These are phyloP conservation scores for Gnathonemus echidnorhynchus DNA, from an alignment of 2,113 vertebrate species.

Conservation along the genomic window DNA sequence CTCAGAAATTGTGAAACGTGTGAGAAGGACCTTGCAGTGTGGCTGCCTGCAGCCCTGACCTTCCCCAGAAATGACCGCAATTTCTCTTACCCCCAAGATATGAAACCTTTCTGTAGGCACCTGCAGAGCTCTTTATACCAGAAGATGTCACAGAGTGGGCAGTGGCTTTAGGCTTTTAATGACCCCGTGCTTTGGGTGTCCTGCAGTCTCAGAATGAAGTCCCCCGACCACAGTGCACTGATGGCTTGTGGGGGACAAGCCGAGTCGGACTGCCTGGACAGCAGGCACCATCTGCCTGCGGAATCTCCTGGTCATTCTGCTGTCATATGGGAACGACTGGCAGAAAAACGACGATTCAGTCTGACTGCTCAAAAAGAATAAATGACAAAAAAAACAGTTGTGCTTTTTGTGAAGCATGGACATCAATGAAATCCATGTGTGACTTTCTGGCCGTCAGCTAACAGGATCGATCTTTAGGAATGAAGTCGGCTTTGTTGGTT, in stretches of 20 bases:
- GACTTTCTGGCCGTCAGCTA: background rate
- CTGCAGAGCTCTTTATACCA: background rate
- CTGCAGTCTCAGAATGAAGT: background rate
- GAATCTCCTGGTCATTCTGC: background rate
- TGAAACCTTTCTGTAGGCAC: background rate
- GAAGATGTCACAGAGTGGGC: background rate
- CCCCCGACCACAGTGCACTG: background rate
- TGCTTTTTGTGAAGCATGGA: background rate
- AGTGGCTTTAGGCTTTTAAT: background rate
- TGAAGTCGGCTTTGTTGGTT: background rate
- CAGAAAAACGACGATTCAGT: background rate
- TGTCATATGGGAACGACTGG: background rate
- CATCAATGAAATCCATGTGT: slow-evolving; percentile 4
- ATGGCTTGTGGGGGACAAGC: background rate
- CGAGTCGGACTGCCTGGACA: background rate
- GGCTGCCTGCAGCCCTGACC: background rate
- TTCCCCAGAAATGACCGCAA: background rate
- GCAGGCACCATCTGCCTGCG: background rate
- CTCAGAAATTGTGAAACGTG: background rate
- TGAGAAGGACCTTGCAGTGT: background rate
- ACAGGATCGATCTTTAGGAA: background rate
- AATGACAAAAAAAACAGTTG: background rate
- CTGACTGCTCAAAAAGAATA: background rate
- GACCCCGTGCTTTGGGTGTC: background rate
- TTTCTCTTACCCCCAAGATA: background rate